Conservation (phyloP, 2,113 vertebrate species). For the Panthera leo region DNA sequence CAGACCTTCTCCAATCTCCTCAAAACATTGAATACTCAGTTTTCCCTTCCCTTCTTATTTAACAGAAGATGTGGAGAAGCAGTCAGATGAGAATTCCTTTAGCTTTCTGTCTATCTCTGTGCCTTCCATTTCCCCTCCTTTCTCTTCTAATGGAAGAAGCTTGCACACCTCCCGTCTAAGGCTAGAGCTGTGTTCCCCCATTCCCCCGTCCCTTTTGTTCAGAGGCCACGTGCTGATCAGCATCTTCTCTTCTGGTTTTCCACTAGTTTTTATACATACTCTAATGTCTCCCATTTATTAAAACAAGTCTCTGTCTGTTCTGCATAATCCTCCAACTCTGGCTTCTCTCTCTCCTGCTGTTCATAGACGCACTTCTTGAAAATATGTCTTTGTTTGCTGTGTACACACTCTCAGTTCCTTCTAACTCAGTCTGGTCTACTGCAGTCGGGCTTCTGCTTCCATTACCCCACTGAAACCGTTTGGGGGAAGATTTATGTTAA, state of each 20-base stretch:
- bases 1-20: not conserved
- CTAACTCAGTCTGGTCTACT: not conserved
- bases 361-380: not conserved
- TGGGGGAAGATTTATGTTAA: not conserved
- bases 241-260: not conserved
- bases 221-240: not conserved
- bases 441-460: not conserved
- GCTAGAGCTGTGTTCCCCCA: not conserved
- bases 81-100: not conserved
- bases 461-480: not conserved
- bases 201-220: accelerated
- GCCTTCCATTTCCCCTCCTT: not conserved
- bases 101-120: not conserved
- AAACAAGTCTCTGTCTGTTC: not conserved
- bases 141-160: not conserved
- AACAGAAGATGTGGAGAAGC: not conserved
- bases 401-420: not conserved
- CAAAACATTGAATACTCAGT: not conserved
- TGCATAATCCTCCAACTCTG: not conserved
- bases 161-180: not conserved
- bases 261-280: not conserved
- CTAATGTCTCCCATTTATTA: not conserved
- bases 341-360: not conserved
- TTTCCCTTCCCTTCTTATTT: not conserved
- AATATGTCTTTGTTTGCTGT: not conserved